Percentiles rank a stretch among this genome's conserved stretches.
These are phyloP conservation scores for Eulemur rubriventer DNA, from an alignment of 2,797 vertebrate genomes.

Conservation along the genomic window DNA sequence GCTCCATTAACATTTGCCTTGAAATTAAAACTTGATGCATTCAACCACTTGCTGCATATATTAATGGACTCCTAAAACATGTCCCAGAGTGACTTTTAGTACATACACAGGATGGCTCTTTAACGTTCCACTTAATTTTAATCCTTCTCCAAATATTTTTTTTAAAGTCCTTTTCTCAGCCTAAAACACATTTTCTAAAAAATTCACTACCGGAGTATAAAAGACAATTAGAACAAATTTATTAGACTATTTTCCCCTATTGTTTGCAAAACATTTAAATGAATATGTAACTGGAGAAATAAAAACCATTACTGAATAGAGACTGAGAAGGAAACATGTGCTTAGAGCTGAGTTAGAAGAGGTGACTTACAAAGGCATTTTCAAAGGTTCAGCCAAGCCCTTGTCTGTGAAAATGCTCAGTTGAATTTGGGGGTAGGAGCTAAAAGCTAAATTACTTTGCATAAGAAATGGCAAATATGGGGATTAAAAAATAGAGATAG, in stretches of 20 bases:
- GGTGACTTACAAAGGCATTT: background rate
- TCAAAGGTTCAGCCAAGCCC: background rate
- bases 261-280: slow-evolving; percentile 39
- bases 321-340: background rate
- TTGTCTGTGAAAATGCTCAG: background rate
- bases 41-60: slow-evolving; percentile 64
- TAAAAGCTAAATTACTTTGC: background rate
- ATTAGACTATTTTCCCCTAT: background rate
- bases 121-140: slow-evolving; percentile 42
- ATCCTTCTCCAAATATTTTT: slow-evolving; percentile 43
- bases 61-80: slow-evolving; percentile 82
- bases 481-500: background rate
- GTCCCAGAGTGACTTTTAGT: slow-evolving; percentile 71
- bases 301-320: background rate
- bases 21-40: slow-evolving; percentile 72
- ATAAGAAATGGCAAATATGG: background rate
- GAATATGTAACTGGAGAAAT: background rate
- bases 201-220: slow-evolving; percentile 18
- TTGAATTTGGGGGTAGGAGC: background rate
- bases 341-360: background rate
- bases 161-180: slow-evolving; percentile 28
- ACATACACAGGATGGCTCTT: background rate
- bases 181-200: background rate
- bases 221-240: slow-evolving; percentile 40
- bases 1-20: slow-evolving; percentile 68